Evolutionary conservation across 2,113 vertebrate species (phyloP).

Genomic region (Sciurus niger): DNA sequence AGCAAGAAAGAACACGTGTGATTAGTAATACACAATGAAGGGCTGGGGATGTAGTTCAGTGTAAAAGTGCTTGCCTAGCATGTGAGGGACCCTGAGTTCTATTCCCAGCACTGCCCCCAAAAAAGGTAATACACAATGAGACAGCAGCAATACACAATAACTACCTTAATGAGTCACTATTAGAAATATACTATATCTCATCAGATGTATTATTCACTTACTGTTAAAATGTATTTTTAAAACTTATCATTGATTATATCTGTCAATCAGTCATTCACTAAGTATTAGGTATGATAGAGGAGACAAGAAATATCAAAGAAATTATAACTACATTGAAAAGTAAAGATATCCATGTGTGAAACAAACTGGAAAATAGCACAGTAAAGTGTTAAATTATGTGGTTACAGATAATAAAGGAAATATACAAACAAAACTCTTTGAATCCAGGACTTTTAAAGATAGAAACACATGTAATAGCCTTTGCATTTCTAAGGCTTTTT

Average conservation of each 20-base stretch:
- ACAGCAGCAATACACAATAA: not conserved
- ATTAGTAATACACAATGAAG: conserved; percentile 30
- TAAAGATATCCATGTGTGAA: conserved; percentile 20
- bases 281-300: not conserved
- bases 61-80: too few relatives aligned
- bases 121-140: not conserved
- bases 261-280: conserved; percentile 15
- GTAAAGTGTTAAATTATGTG: conserved; percentile 38
- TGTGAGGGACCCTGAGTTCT: too few relatives aligned
- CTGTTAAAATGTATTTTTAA: conserved; percentile 42
- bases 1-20: conserved; percentile 16
- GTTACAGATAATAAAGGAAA: conserved; percentile 55
- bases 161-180: not conserved
- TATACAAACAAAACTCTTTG: conserved; percentile 22
- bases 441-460: conserved; percentile 41
- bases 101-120: too few relatives aligned
- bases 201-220: conserved; percentile 37
- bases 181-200: conserved; percentile 41
- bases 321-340: conserved; percentile 21
- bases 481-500: conserved; percentile 64
- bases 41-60: too few relatives aligned
- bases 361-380: conserved; percentile 52
- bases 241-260: not conserved
- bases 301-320: not conserved
- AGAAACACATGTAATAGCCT: not conserved